These are phyloP conservation scores for Natator depressus DNA, from an alignment of 2,113 vertebrate species.

Conservation along the genomic window DNA sequence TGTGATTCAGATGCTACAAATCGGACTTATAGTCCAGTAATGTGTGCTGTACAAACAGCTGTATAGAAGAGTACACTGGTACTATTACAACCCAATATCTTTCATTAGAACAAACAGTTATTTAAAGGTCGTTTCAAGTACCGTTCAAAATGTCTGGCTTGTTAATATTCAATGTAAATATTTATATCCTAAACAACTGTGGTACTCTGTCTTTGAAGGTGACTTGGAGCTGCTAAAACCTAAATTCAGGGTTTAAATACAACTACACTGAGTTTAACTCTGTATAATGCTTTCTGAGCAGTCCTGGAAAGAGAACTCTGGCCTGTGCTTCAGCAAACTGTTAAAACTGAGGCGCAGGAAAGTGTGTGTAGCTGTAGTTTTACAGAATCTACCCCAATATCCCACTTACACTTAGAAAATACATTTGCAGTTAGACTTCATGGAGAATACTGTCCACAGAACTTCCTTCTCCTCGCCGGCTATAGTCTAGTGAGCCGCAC, in stretches of 20 bases:
- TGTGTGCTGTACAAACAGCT: neutral
- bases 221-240: neutral
- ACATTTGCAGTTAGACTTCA: neutral
- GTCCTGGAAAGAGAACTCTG: neutral
- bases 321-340: neutral
- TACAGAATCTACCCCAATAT: neutral
- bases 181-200: neutral
- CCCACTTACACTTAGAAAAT: neutral
- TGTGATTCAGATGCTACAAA: neutral
- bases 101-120: neutral
- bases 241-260: neutral
- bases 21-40: neutral
- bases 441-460: neutral
- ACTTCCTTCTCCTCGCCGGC: neutral
- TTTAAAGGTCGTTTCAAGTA: neutral
- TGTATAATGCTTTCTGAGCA: neutral
- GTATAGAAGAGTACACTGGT: neutral
- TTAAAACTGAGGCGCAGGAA: neutral
- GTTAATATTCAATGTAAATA: neutral
- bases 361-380: neutral
- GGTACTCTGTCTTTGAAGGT: neutral
- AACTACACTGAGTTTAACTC: rapidly evolving
- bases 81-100: neutral
- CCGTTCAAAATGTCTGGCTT: neutral
- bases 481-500: neutral